Conservation (phyloP, 2,888 invertebrate genomes). For the Drosophila barbarae region DNA sequence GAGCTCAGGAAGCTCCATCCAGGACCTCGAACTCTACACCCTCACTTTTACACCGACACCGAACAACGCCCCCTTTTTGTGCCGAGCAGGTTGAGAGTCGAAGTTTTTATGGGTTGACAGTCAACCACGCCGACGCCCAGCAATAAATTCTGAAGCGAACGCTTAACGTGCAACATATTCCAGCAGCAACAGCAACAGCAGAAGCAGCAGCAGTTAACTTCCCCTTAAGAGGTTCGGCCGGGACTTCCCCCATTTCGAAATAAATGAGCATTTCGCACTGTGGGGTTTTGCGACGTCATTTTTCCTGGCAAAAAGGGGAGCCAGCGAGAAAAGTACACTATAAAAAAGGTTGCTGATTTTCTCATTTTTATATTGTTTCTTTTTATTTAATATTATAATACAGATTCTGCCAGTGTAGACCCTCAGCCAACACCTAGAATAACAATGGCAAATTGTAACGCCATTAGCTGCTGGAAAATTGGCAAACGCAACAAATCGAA, state of each 20-base stretch:
- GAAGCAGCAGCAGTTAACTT: slow-evolving; percentile 34
- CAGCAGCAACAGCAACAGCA: slow-evolving; percentile 22
- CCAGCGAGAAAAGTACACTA: slow-evolving; percentile 13
- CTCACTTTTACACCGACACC: not conserved
- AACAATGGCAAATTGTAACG: slow-evolving; percentile 67
- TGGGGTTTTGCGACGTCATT: slow-evolving; percentile 61
- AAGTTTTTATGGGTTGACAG: slow-evolving; percentile 69
- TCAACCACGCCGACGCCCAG: slow-evolving; percentile 62
- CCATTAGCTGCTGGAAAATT: slow-evolving; percentile 67
- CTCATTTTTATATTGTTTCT: not conserved
- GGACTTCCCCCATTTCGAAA: slow-evolving; percentile 41
- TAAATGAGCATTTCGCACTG: slow-evolving; percentile 70
- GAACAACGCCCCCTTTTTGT: slow-evolving; percentile 2
- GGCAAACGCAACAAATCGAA: slow-evolving; percentile 64
- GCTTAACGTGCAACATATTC: slow-evolving; percentile 72
- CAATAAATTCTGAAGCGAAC: slow-evolving; percentile 62
- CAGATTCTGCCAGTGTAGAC: slow-evolving; percentile 9
- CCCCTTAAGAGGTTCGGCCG: slow-evolving; percentile 31
- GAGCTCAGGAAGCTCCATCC: not conserved
- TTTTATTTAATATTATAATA: no score
- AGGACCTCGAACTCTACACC: slow-evolving; percentile 6
- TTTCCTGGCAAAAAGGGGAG: slow-evolving; percentile 37
- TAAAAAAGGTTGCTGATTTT: not conserved
- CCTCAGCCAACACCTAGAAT: slow-evolving; percentile 46
- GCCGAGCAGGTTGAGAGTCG: slow-evolving; percentile 15